Base-by-base conservation (phyloP, 2,113 vertebrate species). In the Leiothrix lutea region DNA sequence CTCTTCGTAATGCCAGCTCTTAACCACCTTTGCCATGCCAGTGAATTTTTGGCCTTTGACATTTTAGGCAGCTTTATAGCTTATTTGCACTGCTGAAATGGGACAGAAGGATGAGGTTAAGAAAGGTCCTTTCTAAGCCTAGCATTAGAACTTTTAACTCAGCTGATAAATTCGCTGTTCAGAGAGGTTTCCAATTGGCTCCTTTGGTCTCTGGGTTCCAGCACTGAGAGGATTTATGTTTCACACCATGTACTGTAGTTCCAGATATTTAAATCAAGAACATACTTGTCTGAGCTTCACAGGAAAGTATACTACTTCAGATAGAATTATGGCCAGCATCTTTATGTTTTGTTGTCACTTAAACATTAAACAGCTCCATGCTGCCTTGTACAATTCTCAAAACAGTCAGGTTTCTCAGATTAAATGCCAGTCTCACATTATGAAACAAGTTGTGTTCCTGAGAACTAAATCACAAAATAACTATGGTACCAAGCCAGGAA, bases 201-300 rank as follows among this genome's bases (percentile, higher is more conserved):
- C 16, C 90, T 90, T 90, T 80, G 48, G 60, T 92, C 31, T 58
- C 87, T 35, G 44, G 26, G 64, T 83, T 92, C 79, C 85, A 94
- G 77, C 69, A 81, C 51, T 48, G 65, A 72, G 16, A 83, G n/a
- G 77, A 95, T 94, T 97, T 95, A 92, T 67, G 69, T 83, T 88
- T 86, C 79, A 80, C 35, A 90, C 47, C 17, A 1, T 73, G 85
- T 93, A 96, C 87, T 83, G 58, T 80, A 96, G 79, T 88, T 96
- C 71, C 88, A 95, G 87, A 71, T 94, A 96, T 93, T 96, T 95
- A 96, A 96, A 96, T 93, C 67, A 92, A 80, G 88, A 96, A 80
- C 0, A 6, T 33, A 86, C 54, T 93, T 33, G 11, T 74, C 69
- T 22, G 25, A 93, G 90, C 88, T 93, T 95, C 94, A 88, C 56